phyloP scores from a whole-genome alignment of 2,888 invertebrate genomes.

The Exocentrus adspersus region DNA sequence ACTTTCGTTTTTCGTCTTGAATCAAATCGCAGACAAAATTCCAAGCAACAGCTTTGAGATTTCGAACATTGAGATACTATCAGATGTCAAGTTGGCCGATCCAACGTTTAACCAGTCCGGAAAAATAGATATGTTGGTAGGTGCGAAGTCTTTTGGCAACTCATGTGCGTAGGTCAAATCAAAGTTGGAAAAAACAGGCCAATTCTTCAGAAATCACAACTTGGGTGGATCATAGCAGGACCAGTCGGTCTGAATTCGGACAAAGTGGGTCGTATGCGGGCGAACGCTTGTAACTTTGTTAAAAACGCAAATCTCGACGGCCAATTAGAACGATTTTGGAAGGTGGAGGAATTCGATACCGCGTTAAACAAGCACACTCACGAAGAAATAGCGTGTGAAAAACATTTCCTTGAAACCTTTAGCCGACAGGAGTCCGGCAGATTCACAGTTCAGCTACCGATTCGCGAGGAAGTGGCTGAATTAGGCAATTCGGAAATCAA shows the following conservation, averaged over 20 bases:
- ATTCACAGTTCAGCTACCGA: constrained; percentile 32
- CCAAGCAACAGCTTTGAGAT: constrained; percentile 12
- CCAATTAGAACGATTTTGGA: constrained; percentile 26
- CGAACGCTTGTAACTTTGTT: background rate
- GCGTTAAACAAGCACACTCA: background rate
- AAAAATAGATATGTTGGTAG: constrained; percentile 29
- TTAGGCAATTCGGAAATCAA: constrained; percentile 35
- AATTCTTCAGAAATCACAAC: constrained; percentile 14
- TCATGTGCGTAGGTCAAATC: constrained; percentile 20
- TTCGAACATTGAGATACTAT: constrained; percentile 12
- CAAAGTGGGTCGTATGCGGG: no score
- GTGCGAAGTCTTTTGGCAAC: constrained; percentile 25
- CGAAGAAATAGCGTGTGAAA: constrained; percentile 32
- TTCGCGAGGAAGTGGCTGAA: constrained; percentile 19
- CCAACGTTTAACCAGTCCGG: constrained; percentile 19
- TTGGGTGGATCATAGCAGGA: constrained; percentile 27
- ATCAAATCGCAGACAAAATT: constrained; percentile 23
- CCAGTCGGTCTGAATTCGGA: background rate
- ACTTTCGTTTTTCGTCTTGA: constrained; percentile 19
- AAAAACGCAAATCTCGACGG: background rate
- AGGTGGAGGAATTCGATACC: constrained; percentile 10
- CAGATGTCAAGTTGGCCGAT: constrained; percentile 27
- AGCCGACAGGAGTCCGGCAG: constrained; percentile 20
- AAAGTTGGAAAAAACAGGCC: constrained; percentile 17
- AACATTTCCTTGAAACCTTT: constrained; percentile 28